Conservation (phyloP, 2,797 vertebrate species). For the Ptychobarbus kaznakovi region DNA sequence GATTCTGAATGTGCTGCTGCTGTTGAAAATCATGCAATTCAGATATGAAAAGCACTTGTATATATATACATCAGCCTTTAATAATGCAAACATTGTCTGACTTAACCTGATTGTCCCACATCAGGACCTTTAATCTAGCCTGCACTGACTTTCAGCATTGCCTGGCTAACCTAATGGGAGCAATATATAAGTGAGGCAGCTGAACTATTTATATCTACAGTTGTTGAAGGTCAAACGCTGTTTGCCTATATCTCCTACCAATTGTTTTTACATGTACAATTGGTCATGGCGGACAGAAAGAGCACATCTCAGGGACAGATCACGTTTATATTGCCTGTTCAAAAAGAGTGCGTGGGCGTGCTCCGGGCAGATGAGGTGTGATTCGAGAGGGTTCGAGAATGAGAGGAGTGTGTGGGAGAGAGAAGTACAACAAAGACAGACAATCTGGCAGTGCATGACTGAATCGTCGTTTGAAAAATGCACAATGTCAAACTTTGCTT, state of each 20-base stretch:
- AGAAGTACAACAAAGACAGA: slow-evolving; percentile 56
- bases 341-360: slow-evolving; percentile 58
- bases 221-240: background rate
- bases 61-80: background rate
- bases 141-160: background rate
- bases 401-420: slow-evolving; percentile 54
- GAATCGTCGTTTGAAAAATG: slow-evolving; percentile 7
- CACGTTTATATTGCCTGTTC: slow-evolving; percentile 46
- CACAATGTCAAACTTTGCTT: slow-evolving; percentile 8
- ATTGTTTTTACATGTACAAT: slow-evolving; percentile 24
- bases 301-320: slow-evolving; percentile 40
- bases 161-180: background rate
- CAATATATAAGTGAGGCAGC: background rate
- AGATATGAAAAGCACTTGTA: slow-evolving; percentile 39
- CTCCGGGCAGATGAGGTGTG: slow-evolving; percentile 58
- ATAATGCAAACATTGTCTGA: slow-evolving; percentile 1
- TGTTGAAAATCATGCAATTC: slow-evolving; percentile 43
- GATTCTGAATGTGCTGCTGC: slow-evolving; percentile 54
- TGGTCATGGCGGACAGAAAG: slow-evolving; percentile 30
- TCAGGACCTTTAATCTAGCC: background rate
- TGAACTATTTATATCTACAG: slow-evolving; percentile 8
- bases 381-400: slow-evolving; percentile 52
- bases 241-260: background rate
- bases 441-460: slow-evolving; percentile 40
- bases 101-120: background rate